Evolutionary conservation across 2,113 vertebrate genomes (phyloP).

Genomic region (Thalassoma bifasciatum): DNA sequence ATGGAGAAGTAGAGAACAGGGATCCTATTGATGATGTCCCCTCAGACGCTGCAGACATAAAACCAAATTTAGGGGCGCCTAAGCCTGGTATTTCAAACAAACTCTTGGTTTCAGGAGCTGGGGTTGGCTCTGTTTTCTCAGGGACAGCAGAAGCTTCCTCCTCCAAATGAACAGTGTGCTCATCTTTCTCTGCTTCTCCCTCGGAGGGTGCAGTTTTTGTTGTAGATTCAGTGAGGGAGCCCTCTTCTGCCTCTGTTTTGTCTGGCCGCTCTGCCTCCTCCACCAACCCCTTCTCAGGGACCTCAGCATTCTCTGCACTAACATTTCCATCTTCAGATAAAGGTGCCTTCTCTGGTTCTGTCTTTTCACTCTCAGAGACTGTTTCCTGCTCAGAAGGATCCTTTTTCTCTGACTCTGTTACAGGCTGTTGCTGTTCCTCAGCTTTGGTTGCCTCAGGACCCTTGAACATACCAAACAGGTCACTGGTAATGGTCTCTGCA

Average conservation of each 20-base stretch:
- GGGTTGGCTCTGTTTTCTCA: conserved; percentile 38
- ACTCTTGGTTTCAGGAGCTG: conserved; percentile 68
- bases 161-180: conserved; percentile 7
- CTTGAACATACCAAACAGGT: conserved; percentile 91
- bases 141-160: conserved; percentile 8
- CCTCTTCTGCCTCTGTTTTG: conserved; percentile 57
- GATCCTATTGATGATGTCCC: conserved; percentile 85
- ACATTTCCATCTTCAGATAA: conserved; percentile 32
- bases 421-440: conserved; percentile 55
- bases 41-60: conserved; percentile 83
- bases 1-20: conserved; percentile 83
- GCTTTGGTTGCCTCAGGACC: conserved; percentile 74
- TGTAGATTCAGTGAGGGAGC: conserved; percentile 23
- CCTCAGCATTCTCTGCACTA: conserved; percentile 33
- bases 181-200: conserved; percentile 3
- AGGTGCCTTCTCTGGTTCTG: conserved; percentile 35
- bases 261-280: conserved; percentile 55
- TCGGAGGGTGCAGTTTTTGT: conserved; percentile 15
- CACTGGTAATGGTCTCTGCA: conserved; percentile 84
- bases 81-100: conserved; percentile 84
- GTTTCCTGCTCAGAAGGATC: conserved; percentile 27
- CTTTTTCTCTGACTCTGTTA: conserved; percentile 14
- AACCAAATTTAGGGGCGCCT: conserved; percentile 82
- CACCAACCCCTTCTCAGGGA: conserved; percentile 48
- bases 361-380: conserved; percentile 45